Evolutionary conservation across 2,888 invertebrate species (phyloP), one percentile per base, ranked within the genome.

Genomic region (Torymus auratus): DNA sequence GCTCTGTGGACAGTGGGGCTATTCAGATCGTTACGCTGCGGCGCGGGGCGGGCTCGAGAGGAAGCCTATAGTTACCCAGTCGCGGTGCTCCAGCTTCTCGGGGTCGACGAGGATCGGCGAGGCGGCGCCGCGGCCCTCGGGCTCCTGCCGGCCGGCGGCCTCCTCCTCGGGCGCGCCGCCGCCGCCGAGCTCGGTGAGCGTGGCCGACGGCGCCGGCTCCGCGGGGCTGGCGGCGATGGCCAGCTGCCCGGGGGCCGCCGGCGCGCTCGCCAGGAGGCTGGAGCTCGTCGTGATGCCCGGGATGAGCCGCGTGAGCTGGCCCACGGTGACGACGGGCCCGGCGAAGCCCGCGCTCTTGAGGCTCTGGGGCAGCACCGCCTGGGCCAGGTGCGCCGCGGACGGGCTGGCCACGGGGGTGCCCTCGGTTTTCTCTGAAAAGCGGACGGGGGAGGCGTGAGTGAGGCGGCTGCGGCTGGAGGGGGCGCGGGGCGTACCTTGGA

Each of bases 281-380:
- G 93, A 91, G 0, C 92, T 92, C 50, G 92, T 92, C 58, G 92
- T 91, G 1, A 91, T 65, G 12, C 79, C 88, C 14, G 91, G 86
- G 61, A 91, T 93, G 84, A 91, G 91, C 64, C 93, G 92, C 0
- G 93, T 92, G 52, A 94, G 89, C 87, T 94, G 94, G 17, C 94
- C 92, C 83, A 94, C 93, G 4, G 94, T 93, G 86, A 94, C 93
- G 28, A 28, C 15, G 89, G 89, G 83, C 92, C 90, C 0, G 70
- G 55, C 86, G 89, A 87, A 87, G 89, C 93, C 91, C 83, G 93
- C 89, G 86, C 92, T 86, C 85, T 91, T 88, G 84, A 93, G 85
- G 0, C 92, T 93, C 0, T 95, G 94, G 1, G 95, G 94, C 3
- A 96, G 91, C 13, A 96, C 94, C 0, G 96, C 95, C 88, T 96